Base-by-base conservation (phyloP, 2,797 vertebrate genomes). In the Pelobates cultripes region DNA sequence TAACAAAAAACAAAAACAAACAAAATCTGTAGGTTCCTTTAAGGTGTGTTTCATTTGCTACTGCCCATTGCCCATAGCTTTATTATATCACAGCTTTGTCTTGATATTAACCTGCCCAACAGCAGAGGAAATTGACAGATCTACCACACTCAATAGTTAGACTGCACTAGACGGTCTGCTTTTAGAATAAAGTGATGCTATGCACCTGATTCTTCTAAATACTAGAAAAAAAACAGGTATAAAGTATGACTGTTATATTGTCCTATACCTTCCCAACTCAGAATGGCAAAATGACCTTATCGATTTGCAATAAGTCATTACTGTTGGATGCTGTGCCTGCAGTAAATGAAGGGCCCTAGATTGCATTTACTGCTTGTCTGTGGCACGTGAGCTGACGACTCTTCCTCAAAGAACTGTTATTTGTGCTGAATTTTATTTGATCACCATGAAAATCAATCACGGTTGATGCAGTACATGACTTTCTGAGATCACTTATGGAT, bases 261-360 rank as follows among this genome's bases (percentile, higher is more conserved):
- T 60, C 81, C 75, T 55, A 55, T 78, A 69, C 70, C 44, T 74
- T 74, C 47, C 53, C 43, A 67, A 60, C 76, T 70, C 43, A 8
- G 43, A 78, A 75, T 75, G 82, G 72, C 72, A 79, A 77, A 79
- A 84, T 84, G 82, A 70, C 72, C 73, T 70, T 84, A 84, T 84
- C 70, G 82, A 84, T 84, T 84, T 75, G 73, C 82, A 75, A 79
- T 79, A 79, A 75, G 82, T 79, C 71, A 79, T 84, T 79, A 75
- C 60, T 41, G 71, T 43, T 17, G 70, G 64, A 74, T 74, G 70
- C 64, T 43, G 42, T 66, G 72, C 53, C 67, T 57, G 40, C 64
- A 53, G 81, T 67, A 78, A 78, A 83, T 83, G 57, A 63, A 73
- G 81, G 61, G 76, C 55, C 66, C 76, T 47, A 47, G 6, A 57